Evolutionary conservation across 2,888 invertebrate genomes (phyloP).

Genomic region (Priapulus caudatus): DNA sequence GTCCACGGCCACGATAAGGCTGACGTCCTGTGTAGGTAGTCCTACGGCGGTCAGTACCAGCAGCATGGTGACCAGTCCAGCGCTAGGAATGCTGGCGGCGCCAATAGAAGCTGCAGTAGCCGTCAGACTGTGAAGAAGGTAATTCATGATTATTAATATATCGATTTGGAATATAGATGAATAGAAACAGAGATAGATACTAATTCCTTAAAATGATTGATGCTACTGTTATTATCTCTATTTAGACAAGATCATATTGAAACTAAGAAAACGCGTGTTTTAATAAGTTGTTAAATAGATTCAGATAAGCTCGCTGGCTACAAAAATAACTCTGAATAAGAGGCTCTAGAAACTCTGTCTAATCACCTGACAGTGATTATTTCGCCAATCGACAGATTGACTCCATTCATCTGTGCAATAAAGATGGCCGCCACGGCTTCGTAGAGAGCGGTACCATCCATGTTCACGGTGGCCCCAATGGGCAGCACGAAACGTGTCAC

Average conservation of each 20-base stretch:
- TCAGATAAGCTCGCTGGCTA: no score
- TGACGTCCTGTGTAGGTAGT: background rate
- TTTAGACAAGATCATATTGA: no score
- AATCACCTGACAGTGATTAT: constrained; percentile 72
- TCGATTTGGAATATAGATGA: background rate
- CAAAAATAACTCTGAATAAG: no score
- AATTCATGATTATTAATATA: constrained; percentile 30
- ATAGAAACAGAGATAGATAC: background rate
- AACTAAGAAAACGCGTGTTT: no score
- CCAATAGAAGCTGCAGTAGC: constrained; percentile 78
- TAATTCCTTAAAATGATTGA: constrained; percentile 32
- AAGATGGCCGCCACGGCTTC: constrained; percentile 74
- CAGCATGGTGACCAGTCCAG: background rate
- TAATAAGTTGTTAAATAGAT: no score
- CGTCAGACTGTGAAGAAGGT: constrained; percentile 52
- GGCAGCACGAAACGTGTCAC: constrained; percentile 77
- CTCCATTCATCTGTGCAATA: constrained; percentile 73
- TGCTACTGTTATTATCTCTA: background rate
- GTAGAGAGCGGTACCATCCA: constrained; percentile 82
- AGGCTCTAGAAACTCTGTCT: no score
- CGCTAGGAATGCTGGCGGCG: constrained; percentile 59
- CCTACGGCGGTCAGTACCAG: background rate
- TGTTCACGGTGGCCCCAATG: constrained; percentile 78
- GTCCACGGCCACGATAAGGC: no score
- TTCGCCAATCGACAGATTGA: constrained; percentile 64